Base-by-base conservation (phyloP, 2,797 vertebrate species). In the Pseudomugil tenellus region DNA sequence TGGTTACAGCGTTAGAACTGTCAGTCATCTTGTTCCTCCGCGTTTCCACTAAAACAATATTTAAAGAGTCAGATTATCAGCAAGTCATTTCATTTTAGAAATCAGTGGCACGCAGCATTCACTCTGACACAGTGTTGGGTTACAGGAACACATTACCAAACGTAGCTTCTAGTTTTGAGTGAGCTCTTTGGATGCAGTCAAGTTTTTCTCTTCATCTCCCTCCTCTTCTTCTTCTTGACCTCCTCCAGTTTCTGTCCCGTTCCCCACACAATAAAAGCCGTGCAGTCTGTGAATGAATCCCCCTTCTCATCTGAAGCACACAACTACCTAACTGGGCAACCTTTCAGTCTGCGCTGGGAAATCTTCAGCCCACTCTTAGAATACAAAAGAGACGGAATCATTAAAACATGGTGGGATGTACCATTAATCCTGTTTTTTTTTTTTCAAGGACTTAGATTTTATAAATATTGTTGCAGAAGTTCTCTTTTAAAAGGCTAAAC, bases 201-300 rank as follows among this genome's bases (percentile, higher is more conserved):
- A 52, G 52, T n/a, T n/a, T n/a, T n/a, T n/a, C n/a, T n/a, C n/a
- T n/a, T n/a, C n/a, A n/a, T n/a, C n/a, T n/a, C n/a, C n/a, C n/a
- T n/a, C n/a, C n/a, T n/a, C n/a, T n/a, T n/a, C n/a, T n/a, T n/a
- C n/a, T n/a, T n/a, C n/a, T n/a, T 12, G 46, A 71, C 65, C 41
- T 75, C 37, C 7, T 8, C 16, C 64, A 67, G 48, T 39, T 72
- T 76, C 63, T 73, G 63, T 80, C 68, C 72, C 79, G 84, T 89
- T 78, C 79, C 72, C 12, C 63, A 28, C 7, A 80, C 76, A 83
- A 58, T 87, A 72, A 87, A 84, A 53, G 67, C 71, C 35, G 70
- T 62, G 58, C 74, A 52, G 71, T 66, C 54, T 68, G 56, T 72
- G 72, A 87, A 80, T 85, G 77, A 88, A 85, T 72, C 37, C 74